Base-by-base conservation (phyloP, 35 echinoderm and acorn worm species). In the Eucidaris tribuloides region DNA sequence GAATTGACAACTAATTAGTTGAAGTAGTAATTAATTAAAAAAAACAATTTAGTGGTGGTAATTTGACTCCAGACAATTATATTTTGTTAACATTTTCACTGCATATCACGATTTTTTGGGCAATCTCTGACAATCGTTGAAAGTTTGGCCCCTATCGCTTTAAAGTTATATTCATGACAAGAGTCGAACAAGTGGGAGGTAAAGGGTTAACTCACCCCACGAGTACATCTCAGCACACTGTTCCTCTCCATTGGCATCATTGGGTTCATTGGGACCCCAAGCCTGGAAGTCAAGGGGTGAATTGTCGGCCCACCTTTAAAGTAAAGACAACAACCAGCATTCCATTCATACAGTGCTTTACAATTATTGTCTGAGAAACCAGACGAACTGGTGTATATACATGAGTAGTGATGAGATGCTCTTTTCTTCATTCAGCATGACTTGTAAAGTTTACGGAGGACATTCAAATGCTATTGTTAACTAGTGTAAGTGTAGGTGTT, bases 281-380 rank as follows among this genome's bases (percentile, higher is more conserved):
- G 76, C 62, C 20, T 71, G 38, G 35, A 65, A 93, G 52, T 93
- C 91, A 34, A 88, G 32, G 18, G 85, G 57, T 0, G 85, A 88
- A 42, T 45, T 35, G 58, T 93, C 91, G 41, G 85, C 60, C 91
- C 91, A 93, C 54, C 91, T 93, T 35, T 40, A 18, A 79, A n/a
- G 5, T 41, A 9, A 31, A 66, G 45, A 84, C 42, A 34, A 20
- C 54, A 65, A 79, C 0, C n/a, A n/a, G n/a, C n/a, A n/a, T n/a
- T n/a, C n/a, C n/a, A n/a, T n/a, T n/a, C n/a, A n/a, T n/a, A n/a
- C n/a, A n/a, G n/a, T n/a, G n/a, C n/a, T n/a, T n/a, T n/a, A n/a
- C n/a, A n/a, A n/a, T n/a, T n/a, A n/a, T n/a, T n/a, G n/a, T n/a
- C n/a, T n/a, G n/a, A n/a, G n/a, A n/a, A n/a, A n/a, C n/a, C n/a